These are phyloP conservation scores for Chrysolina oricalcia DNA, from an alignment of 2,888 invertebrate genomes.

Conservation along the genomic window DNA sequence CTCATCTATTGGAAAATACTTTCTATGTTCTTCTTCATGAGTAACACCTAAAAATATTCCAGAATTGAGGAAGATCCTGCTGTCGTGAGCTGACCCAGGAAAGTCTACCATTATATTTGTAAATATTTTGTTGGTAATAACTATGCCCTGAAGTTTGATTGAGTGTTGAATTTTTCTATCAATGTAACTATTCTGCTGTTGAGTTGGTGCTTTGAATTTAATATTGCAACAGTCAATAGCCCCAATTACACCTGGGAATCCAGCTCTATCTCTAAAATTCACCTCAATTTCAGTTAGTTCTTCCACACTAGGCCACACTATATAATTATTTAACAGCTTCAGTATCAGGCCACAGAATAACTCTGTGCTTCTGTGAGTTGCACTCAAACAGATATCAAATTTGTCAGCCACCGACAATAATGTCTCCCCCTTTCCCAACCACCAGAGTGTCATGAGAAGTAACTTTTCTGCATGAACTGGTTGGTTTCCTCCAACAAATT, in stretches of 20 bases:
- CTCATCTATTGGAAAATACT: not conserved
- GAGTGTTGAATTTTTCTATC: constrained; percentile 27
- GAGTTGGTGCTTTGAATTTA: no score
- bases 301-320: constrained; percentile 16
- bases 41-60: not conserved
- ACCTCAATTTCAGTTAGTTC: constrained; percentile 6
- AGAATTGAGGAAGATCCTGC: constrained; percentile 1
- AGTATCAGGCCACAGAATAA: not conserved
- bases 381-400: constrained; percentile 6
- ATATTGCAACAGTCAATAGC: constrained; percentile 36
- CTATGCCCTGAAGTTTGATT: constrained; percentile 35
- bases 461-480: constrained; percentile 5
- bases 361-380: constrained; percentile 12
- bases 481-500: constrained; percentile 12
- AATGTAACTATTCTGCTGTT: constrained; percentile 33
- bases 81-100: constrained; percentile 31
- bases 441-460: no score
- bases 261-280: constrained; percentile 20
- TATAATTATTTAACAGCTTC: constrained; percentile 6
- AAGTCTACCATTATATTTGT: constrained; percentile 31
- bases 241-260: constrained; percentile 29
- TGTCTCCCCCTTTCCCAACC: constrained; percentile 21
- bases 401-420: constrained; percentile 17
- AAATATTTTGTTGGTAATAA: constrained; percentile 28
- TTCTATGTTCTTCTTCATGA: not conserved